Conservation (phyloP, 1,140 invertebrate genomes). For the Drosophila punjabiensis region DNA sequence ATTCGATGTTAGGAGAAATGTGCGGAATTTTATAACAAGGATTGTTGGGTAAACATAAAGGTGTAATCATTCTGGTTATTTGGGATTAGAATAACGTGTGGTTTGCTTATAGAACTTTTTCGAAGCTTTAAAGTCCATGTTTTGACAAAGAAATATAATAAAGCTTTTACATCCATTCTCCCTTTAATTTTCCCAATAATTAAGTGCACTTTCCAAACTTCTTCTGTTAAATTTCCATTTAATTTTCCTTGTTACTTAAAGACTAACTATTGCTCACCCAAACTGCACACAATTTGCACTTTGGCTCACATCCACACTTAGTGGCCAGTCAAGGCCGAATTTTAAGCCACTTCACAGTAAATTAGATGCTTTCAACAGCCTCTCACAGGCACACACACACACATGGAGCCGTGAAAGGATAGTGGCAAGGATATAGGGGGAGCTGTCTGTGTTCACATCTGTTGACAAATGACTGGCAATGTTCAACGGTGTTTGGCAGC, state of each 20-base stretch:
- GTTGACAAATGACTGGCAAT: conserved; percentile 80
- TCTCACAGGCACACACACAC: conserved; percentile 17
- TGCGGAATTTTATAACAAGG: conserved; percentile 3
- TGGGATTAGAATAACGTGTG: background rate
- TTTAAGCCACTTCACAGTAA: conserved; percentile 73
- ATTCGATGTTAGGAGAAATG: background rate
- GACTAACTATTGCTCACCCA: background rate
- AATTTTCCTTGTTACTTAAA: conserved; percentile 1
- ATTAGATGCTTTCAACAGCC: conserved; percentile 78
- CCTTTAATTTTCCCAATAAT: background rate
- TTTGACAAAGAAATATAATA: background rate
- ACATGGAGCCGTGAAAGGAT: conserved; percentile 7
- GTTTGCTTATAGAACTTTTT: background rate
- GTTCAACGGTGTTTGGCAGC: conserved; percentile 82
- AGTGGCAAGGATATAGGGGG: conserved; percentile 11
- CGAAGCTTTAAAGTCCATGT: background rate
- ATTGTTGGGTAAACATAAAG: background rate
- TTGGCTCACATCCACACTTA: conserved; percentile 20
- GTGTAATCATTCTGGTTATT: background rate
- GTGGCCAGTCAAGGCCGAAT: conserved; percentile 50
- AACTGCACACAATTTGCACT: conserved; percentile 49
- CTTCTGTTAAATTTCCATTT: background rate
- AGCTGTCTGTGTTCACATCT: conserved; percentile 40
- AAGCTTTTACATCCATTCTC: background rate
- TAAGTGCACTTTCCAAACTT: too few species aligned